Base-by-base conservation (phyloP, 53 echinoderm and acorn worm genomes). In the Henricia sp. region DNA sequence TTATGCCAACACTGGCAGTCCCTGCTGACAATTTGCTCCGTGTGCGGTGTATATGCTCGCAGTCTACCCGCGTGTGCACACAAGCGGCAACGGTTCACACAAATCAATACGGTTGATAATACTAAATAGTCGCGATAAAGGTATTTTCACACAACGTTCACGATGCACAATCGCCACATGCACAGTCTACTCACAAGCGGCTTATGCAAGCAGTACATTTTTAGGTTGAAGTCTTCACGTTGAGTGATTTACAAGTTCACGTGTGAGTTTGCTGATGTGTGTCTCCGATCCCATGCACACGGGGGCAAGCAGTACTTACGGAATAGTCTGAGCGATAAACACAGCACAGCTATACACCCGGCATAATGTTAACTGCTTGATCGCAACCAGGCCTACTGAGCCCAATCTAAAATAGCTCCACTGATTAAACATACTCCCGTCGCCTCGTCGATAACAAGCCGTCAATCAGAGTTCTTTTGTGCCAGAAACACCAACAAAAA, bases 371-470 rank as follows among this genome's bases (percentile, higher is more conserved):
- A 11, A 50, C 64, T 30, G 35, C 29, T n/a, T 28, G 48, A 80
- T 48, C 30, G 48, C 80, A 46, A 25, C 44, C 64, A 44, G 63
- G 64, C 80, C 33, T 48, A 80, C 80, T 80, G 80, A 19, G 24
- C 57, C 46, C 80, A 44, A 80, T 80, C 80, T 80, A 59, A 63
- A 70, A 80, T 44, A 63, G 80, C 80, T 64, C 64, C 80, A 80
- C 80, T 80, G 80, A 80, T 80, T 80, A 80, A 80, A 80, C 80
- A 80, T 80, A 80, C 80, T 76, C 58, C 76, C 57, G 76, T 76
- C 76, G 76, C 80, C 80, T 64, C 30, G 80, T 63, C 80, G 80
- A 80, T 80, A 80, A 80, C 80, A 80, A 65, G 63, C 80, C 64
- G 80, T 80, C 80, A 80, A 80, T 80, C 80, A 80, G 12, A 80